phyloP scores from a whole-genome alignment of 1,140 invertebrate genomes.

The Eufriesea mexicana region DNA sequence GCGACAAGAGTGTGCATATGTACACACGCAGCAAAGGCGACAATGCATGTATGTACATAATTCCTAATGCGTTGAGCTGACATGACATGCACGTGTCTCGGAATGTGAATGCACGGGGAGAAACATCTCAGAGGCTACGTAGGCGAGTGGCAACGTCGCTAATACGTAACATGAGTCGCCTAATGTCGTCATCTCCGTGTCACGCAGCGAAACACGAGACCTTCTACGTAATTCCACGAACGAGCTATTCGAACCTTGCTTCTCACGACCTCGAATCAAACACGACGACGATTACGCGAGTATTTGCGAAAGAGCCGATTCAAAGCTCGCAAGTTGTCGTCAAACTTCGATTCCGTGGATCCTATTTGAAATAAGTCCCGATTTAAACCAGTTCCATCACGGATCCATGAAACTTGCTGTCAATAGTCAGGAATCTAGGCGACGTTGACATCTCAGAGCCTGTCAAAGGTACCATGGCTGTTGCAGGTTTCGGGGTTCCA shows the following conservation, averaged over 20 bases:
- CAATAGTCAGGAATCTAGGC: no score
- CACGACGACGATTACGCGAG: no score
- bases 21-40: not conserved
- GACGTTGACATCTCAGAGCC: no score
- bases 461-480: no score
- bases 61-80: slow-evolving; percentile 23
- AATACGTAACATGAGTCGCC: not conserved
- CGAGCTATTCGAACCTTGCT: not conserved
- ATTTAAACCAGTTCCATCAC: no score
- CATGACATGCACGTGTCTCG: slow-evolving; percentile 18
- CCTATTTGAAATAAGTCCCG: no score
- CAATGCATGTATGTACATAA: slow-evolving; percentile 21
- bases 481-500: no score
- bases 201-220: not conserved
- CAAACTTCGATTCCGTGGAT: no score
- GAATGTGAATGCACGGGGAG: not conserved
- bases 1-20: not conserved
- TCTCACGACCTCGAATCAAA: not conserved
- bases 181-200: not conserved
- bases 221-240: not conserved
- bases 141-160: slow-evolving; percentile 1
- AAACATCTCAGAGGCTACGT: not conserved
- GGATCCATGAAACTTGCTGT: no score
- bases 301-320: not conserved
- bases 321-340: not conserved